Conservation (phyloP, 2,113 vertebrate species). For the Rhynchomys soricoides region DNA sequence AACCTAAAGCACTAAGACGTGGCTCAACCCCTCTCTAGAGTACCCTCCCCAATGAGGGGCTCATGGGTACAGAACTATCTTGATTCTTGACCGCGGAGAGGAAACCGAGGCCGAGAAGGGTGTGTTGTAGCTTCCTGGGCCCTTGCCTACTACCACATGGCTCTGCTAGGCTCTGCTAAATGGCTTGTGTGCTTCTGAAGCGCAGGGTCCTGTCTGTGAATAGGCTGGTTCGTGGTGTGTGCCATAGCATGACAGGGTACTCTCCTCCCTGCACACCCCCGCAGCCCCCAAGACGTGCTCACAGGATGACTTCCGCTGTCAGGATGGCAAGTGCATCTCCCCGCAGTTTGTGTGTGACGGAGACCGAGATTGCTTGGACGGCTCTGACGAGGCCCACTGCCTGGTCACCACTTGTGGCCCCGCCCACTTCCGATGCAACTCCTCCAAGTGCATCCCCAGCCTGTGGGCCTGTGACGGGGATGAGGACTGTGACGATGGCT, state of each 20-base stretch:
- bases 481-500: slow-evolving; percentile 89
- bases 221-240: neutral
- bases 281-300: slow-evolving; percentile 86
- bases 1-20: neutral
- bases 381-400: slow-evolving; percentile 89
- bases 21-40: too few species aligned
- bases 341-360: slow-evolving; percentile 89
- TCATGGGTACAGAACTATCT: neutral
- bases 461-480: slow-evolving; percentile 92
- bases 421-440: slow-evolving; percentile 87
- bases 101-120: neutral
- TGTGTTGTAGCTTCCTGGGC: neutral
- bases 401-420: slow-evolving; percentile 84
- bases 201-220: neutral
- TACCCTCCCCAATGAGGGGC: neutral
- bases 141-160: fast-evolving
- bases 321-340: slow-evolving; percentile 87
- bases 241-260: neutral
- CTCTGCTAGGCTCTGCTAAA: neutral
- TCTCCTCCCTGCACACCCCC: fast-evolving
- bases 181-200: fast-evolving
- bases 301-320: slow-evolving; percentile 87
- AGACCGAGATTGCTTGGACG: slow-evolving; percentile 89
- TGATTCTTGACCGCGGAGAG: neutral
- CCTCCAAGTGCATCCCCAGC: slow-evolving; percentile 85